Conservation (phyloP, 2,113 vertebrate genomes). For the Corythornis madagascariensis region DNA sequence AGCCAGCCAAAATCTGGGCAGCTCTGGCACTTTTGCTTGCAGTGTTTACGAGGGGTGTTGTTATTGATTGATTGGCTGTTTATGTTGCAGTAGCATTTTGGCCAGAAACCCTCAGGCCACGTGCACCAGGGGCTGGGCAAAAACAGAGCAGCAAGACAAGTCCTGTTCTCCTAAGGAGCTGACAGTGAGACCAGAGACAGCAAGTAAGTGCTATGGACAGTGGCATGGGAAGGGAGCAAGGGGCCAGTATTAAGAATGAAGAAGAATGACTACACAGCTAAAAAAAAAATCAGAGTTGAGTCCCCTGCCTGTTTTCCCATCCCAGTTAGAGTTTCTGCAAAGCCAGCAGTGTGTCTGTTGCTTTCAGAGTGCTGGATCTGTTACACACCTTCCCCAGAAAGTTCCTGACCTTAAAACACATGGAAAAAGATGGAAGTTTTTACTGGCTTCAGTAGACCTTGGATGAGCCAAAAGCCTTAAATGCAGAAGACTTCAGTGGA, state of each 20-base stretch:
- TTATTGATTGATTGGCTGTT: constrained; percentile 24
- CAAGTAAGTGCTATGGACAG: neutral
- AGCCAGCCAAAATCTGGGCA: constrained; percentile 7
- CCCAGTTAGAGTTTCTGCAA: neutral
- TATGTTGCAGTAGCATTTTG: neutral
- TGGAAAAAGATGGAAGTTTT: constrained; percentile 53
- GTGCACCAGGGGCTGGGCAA: neutral
- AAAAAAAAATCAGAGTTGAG: neutral
- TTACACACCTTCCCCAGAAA: constrained; percentile 31
- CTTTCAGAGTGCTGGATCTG: neutral
- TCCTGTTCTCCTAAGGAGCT: neutral
- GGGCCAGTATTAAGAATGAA: neutral
- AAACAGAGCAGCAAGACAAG: neutral
- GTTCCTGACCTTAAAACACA: constrained; percentile 41
- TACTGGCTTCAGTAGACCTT: constrained; percentile 33
- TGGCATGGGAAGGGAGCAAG: neutral
- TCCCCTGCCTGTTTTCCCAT: neutral
- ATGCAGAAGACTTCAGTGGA: constrained; percentile 24
- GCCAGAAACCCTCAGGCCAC: neutral
- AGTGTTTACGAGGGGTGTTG: neutral
- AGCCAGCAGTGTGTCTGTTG: neutral
- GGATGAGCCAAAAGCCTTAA: constrained; percentile 43
- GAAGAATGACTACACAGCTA: neutral
- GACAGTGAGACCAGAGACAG: neutral
- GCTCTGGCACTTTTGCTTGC: constrained; percentile 4